Evolutionary conservation across 2,113 vertebrate genomes (phyloP).

Genomic region (Hemiscyllium ocellatum): DNA sequence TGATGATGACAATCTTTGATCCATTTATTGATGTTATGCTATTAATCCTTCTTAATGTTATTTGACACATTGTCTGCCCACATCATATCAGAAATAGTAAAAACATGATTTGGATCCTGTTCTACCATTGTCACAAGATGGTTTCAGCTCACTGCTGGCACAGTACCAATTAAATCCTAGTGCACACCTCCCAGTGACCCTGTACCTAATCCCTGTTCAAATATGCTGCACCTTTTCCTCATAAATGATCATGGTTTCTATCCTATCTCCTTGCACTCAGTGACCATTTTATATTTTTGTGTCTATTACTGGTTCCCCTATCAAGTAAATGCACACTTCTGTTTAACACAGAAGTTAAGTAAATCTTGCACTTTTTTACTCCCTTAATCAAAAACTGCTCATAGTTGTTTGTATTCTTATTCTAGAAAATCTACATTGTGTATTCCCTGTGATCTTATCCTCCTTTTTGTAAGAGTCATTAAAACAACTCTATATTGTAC

Average conservation of each 20-base stretch:
- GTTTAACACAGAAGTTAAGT: not conserved
- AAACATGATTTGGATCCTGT: no score
- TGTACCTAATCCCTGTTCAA: not conserved
- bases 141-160: not conserved
- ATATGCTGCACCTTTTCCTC: not conserved
- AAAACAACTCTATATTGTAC: not conserved
- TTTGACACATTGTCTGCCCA: no score
- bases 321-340: not conserved
- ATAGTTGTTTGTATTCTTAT: conserved; percentile 33
- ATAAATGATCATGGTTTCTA: not conserved
- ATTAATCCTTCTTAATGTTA: no score
- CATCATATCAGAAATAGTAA: no score
- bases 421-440: not conserved
- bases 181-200: not conserved
- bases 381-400: not conserved
- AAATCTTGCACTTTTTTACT: not conserved
- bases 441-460: not conserved
- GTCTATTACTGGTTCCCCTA: not conserved
- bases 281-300: not conserved
- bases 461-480: not conserved
- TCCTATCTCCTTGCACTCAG: not conserved
- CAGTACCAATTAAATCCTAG: not conserved
- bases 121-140: not conserved
- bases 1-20: not conserved
- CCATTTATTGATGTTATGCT: not conserved